phyloP scores from a whole-genome alignment of 2,888 invertebrate species.

The Eupelmus urozonus region DNA sequence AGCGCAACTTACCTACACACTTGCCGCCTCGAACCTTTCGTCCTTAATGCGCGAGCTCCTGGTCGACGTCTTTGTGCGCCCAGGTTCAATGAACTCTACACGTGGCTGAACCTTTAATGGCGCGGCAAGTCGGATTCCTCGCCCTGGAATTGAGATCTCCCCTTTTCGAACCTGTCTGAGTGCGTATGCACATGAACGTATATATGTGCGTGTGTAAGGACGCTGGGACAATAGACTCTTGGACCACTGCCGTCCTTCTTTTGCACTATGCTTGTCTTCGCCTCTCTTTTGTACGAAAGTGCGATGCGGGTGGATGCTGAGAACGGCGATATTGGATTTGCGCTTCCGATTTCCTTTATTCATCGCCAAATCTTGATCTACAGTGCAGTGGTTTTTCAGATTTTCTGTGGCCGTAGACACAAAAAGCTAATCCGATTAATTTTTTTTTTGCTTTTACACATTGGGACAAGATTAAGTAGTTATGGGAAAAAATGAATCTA shows the following conservation, averaged over 20 bases:
- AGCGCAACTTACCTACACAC: conserved; percentile 73
- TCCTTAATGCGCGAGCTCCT: conserved; percentile 69
- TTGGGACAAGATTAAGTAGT: no score
- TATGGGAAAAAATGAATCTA: no score
- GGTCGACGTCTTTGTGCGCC: conserved; percentile 64
- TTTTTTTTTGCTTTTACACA: no score
- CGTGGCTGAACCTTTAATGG: conserved; percentile 65
- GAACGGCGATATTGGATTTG: conserved; percentile 13
- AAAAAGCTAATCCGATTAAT: no score
- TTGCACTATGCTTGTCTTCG: background rate
- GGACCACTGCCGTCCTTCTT: background rate
- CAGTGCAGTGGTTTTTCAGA: no score
- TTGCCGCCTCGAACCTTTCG: background rate
- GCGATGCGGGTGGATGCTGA: background rate
- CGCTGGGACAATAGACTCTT: no score
- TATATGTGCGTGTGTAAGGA: no score
- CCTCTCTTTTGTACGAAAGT: background rate
- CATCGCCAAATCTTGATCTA: background rate
- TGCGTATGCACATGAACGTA: no score
- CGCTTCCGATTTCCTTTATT: conserved; percentile 7
- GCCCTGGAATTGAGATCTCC: conserved; percentile 52
- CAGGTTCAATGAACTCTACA: conserved; percentile 66
- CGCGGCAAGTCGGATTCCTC: conserved; percentile 67
- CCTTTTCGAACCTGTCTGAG: no score
- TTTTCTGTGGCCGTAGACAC: no score